Conservation (phyloP, 2,888 invertebrate species). For the Zygothrica quintamaculata region DNA sequence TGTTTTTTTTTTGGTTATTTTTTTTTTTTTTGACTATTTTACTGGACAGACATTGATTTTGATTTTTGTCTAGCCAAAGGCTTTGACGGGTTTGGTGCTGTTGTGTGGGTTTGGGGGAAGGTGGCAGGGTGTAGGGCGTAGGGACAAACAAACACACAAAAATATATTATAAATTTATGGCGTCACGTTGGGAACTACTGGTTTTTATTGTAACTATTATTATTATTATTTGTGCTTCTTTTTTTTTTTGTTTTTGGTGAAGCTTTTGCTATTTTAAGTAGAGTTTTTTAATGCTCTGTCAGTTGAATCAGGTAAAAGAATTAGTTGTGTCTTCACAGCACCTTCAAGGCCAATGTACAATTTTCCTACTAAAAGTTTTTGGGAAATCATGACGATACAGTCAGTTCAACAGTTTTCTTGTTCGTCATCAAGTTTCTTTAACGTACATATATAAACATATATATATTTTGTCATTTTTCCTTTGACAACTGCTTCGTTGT, state of each 20-base stretch:
- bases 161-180: too few species aligned
- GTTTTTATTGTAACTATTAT: slow-evolving; percentile 48
- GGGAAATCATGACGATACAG: slow-evolving; percentile 27
- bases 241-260: slow-evolving; percentile 16
- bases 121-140: too few species aligned
- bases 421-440: slow-evolving; percentile 52
- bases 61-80: slow-evolving; percentile 43
- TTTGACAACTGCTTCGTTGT: slow-evolving; percentile 41
- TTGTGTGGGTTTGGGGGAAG: slow-evolving; percentile 10
- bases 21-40: not conserved
- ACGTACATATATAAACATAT: too few species aligned
- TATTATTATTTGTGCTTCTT: too few species aligned
- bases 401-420: slow-evolving; percentile 33
- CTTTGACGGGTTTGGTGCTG: slow-evolving; percentile 5
- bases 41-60: slow-evolving; percentile 44
- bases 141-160: too few species aligned
- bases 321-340: not conserved
- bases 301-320: not conserved
- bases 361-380: slow-evolving; percentile 48
- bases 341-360: slow-evolving; percentile 44
- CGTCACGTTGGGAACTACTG: slow-evolving; percentile 64
- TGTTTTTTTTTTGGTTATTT: slow-evolving; percentile 4
- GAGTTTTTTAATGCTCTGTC: not conserved
- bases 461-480: slow-evolving; percentile 48
- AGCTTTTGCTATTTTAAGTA: slow-evolving; percentile 19